Conservation (phyloP, 2,888 invertebrate species). For the Gastrophysa polygoni region DNA sequence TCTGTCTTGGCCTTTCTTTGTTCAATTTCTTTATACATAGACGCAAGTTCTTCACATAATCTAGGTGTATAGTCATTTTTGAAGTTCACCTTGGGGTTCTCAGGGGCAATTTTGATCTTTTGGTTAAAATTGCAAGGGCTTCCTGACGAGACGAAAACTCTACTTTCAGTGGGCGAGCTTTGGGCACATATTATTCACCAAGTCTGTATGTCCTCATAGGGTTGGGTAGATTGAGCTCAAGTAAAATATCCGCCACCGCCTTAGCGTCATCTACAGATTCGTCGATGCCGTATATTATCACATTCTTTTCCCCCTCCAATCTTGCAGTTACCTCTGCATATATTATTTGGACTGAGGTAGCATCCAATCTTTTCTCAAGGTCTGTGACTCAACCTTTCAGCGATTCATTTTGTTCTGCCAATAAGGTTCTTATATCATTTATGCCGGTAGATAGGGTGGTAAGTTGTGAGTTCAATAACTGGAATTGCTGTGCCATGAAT, state of each 20-base stretch:
- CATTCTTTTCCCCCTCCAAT: neutral
- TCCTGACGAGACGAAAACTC: neutral
- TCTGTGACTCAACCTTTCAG: neutral
- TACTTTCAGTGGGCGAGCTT: neutral
- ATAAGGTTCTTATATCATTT: conserved; percentile 1
- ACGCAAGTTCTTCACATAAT: neutral
- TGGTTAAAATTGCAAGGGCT: neutral
- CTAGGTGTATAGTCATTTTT: conserved; percentile 5
- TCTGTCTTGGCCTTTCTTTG: neutral
- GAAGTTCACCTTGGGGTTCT: neutral
- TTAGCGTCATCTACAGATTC: conserved; percentile 3
- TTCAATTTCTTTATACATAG: conserved; percentile 6
- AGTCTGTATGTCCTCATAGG: neutral
- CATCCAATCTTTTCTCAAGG: neutral
- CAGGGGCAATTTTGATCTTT: neutral
- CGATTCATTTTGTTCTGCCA: neutral
- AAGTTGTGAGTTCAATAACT: conserved; percentile 1
- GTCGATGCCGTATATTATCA: neutral
- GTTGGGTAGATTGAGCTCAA: neutral
- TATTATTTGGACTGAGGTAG: neutral
- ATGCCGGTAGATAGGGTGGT: conserved; percentile 1
- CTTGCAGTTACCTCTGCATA: neutral
- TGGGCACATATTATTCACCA: neutral
- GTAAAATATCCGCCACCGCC: neutral
- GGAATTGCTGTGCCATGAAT: too few species aligned